A percentile compares a stretch with the other conserved stretches of the same genome.
These are phyloP conservation scores for Lithosia quadra DNA, from an alignment of 2,888 invertebrate genomes.

Conservation along the genomic window DNA sequence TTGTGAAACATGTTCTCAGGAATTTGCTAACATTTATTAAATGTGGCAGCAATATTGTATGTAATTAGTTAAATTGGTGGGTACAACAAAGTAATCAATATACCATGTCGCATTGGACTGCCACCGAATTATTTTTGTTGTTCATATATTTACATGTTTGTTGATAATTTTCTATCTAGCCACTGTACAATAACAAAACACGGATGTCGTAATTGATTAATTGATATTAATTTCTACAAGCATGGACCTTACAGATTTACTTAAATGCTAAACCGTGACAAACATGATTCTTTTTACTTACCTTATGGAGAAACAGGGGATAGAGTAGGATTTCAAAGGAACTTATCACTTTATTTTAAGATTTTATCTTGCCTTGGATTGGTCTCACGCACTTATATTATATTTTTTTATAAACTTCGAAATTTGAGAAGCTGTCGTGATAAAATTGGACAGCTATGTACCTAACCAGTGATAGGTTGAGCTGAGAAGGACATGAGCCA, in stretches of 20 bases:
- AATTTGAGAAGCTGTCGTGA: no score
- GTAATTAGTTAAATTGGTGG: slow-evolving; percentile 25
- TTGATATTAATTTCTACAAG: neutral
- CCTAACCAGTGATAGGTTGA: no score
- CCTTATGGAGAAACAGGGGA: no score
- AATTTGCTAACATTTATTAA: slow-evolving; percentile 12
- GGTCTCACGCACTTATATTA: no score
- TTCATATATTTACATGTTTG: slow-evolving; percentile 12
- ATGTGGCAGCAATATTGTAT: slow-evolving; percentile 18
- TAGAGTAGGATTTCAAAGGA: no score
- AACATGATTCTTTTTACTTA: no score
- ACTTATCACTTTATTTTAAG: no score
- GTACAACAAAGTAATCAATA: slow-evolving; percentile 19
- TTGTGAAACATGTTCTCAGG: neutral
- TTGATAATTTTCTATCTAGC: neutral
- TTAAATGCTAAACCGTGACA: no score
- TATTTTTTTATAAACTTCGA: no score
- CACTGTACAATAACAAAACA: neutral
- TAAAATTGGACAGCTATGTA: no score
- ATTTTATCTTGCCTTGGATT: no score
- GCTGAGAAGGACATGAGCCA: no score
- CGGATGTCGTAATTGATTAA: neutral
- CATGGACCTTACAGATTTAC: neutral
- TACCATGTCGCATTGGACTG: slow-evolving; percentile 15
- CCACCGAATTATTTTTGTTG: slow-evolving; percentile 24